Evolutionary conservation across 2,113 vertebrate species (phyloP), one percentile per base, ranked within the genome.

Genomic region (Sylvietta virens): DNA sequence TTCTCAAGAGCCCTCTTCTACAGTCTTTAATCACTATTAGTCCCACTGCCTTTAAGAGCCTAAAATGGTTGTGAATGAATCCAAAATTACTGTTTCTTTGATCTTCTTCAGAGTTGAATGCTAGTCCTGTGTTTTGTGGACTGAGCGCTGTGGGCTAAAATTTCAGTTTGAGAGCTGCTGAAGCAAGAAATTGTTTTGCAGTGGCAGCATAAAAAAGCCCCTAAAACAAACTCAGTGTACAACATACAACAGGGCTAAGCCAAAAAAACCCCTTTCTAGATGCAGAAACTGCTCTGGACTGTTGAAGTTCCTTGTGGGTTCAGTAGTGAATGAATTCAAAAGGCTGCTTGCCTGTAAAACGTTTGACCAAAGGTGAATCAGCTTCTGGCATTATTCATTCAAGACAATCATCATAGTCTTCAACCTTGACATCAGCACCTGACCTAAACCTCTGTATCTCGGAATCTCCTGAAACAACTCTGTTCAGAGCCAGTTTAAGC

Each of bases 151-250:
- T 44, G 54, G 56, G 61, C 31, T 85, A 69, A 84, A 93, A 53
- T 82, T 92, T 79, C 87, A 69, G 61, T 86, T 86, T 78, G 60
- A 80, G 47, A 90, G 72, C 80, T 94, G 56, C 64, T 95, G 80
- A 44, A 70, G 76, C 86, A 93, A 90, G 60, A 82, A 92, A 77
- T 77, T 90, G 73, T 96, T 92, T 95, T 93, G 58, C 70, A 90
- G 50, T 70, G 54, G 62, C 45, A 73, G 40, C 28, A 39, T 73
- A 23, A 89, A 69, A 93, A 90, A 58, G 45, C 21, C 33, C 62
- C 71, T 83, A 57, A 80, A 92, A 51, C 66, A 94, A 88, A 57
- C 31, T 72, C 40, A 30, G 7, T 60, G 37, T 80, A 48, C n/a
- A 69, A 50, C 50, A 42, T 37, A 15, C 45, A 88, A 53, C 7